A percentile compares a stretch with the other conserved stretches of the same genome.
Conservation (phyloP, 2,797 vertebrate genomes). For the Podargus strigoides region DNA sequence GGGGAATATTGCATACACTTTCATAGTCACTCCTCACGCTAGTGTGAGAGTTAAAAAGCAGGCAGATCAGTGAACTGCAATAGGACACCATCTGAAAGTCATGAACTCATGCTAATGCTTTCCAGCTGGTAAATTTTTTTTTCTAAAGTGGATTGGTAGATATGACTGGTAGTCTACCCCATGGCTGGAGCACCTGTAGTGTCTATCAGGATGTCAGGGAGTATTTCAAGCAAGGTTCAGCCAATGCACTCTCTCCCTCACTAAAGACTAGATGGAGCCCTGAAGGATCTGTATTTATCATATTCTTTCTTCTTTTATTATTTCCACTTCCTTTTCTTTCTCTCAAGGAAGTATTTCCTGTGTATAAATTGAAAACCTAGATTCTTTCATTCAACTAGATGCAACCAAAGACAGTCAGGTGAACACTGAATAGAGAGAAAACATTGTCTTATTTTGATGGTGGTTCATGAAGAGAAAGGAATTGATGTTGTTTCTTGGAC, state of each 20-base stretch:
- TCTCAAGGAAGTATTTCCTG: background rate
- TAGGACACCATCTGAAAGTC: background rate
- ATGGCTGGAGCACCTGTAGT: background rate
- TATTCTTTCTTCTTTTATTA: background rate
- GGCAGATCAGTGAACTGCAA: background rate
- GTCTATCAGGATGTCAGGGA: background rate
- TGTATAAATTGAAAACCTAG: background rate
- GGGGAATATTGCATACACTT: background rate
- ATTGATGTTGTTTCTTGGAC: background rate
- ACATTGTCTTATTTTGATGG: background rate
- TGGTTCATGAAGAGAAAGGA: background rate
- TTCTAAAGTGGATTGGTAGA: background rate
- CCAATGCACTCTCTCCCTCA: background rate
- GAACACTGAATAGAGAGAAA: background rate
- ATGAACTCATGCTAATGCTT: background rate
- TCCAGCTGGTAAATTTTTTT: background rate
- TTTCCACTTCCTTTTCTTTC: background rate
- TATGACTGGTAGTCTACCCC: background rate
- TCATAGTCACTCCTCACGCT: background rate
- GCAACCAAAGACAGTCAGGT: background rate
- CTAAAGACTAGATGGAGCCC: background rate
- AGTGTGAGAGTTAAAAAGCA: background rate
- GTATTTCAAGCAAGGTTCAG: background rate
- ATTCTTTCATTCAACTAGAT: background rate
- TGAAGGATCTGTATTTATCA: background rate